Evolutionary conservation across 2,797 vertebrate genomes (phyloP), one percentile per base, ranked within the genome.

Genomic region (Artibeus jamaicensis): DNA sequence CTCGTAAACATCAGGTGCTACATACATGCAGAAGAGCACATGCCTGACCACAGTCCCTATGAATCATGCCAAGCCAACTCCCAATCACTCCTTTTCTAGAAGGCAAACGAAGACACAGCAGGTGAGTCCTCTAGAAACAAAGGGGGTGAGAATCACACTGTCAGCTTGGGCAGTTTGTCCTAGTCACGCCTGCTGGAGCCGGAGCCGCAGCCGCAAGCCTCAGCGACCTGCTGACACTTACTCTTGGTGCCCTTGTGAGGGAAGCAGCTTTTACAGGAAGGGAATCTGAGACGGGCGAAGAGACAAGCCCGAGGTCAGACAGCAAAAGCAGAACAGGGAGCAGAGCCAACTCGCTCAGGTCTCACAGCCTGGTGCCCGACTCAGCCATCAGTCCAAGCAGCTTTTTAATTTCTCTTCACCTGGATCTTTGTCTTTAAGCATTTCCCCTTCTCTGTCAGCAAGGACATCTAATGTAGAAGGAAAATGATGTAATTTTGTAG

Each of bases 201-300:
- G 10, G 42, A 53, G 50, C 50, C 50, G 0, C 57, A 86, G 92
- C 73, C 78, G 9, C 1, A 10, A 0, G 79, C 70, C 68, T 87
- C 34, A 8, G 12, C 19, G 86, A 83, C 93, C 90, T 81, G 82
- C 86, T 44, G 88, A 62, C 29, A 24, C 37, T 48, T 6, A 22
- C 8, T 76, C 57, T 70, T 71, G 1, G 3, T 50, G 67, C 42
- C 92, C 89, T 86, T 86, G 74, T 9, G 67, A 74, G 29, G 74
- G 79, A 82, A 71, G 55, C 12, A 1, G n/a, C 65, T 93, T 92
- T 90, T 79, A 68, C 92, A 92, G 67, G 81, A 74, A 93, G 67
- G 94, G 91, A 95, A 97, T 53, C 2, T 71, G 94, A 96, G 89
- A 94, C 48, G 42, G 57, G 37, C 62, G 10, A 44, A 86, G 74